Percentiles rank a stretch among this genome's conserved stretches.
These are phyloP conservation scores for Megalops cyprinoides DNA, from an alignment of 2,797 vertebrate genomes.

Conservation along the genomic window DNA sequence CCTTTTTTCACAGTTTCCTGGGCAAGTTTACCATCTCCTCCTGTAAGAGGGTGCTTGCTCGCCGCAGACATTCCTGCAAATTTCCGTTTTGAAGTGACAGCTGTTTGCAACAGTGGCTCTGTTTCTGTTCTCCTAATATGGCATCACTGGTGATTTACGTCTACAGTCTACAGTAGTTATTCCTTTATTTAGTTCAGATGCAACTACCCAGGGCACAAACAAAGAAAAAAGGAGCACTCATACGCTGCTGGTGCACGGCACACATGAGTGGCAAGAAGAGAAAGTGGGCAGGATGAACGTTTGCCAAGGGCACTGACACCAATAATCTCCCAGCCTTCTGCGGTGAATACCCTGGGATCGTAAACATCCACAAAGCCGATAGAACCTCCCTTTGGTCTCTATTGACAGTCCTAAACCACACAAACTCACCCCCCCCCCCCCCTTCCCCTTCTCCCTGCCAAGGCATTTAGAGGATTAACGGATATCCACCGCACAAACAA, in stretches of 20 bases:
- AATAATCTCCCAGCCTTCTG: constrained; percentile 51
- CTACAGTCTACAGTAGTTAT: constrained; percentile 48
- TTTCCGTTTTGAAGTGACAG: constrained; percentile 30
- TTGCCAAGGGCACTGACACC: constrained; percentile 56
- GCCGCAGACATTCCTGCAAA: constrained; percentile 44
- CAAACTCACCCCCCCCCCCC: too few species aligned
- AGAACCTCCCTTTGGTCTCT: constrained; percentile 42
- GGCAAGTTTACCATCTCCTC: constrained; percentile 58
- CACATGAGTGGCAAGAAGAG: constrained; percentile 38
- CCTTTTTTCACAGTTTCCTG: constrained; percentile 63
- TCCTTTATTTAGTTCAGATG: constrained; percentile 59
- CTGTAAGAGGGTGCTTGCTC: constrained; percentile 43
- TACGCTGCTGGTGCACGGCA: constrained; percentile 52
- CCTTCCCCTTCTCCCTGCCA: background rate
- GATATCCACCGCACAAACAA: constrained; percentile 3
- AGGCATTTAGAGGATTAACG: constrained; percentile 12
- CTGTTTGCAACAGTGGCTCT: too few species aligned
- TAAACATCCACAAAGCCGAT: constrained; percentile 43
- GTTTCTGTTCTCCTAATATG: constrained; percentile 13
- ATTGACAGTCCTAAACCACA: constrained; percentile 8
- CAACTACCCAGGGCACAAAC: constrained; percentile 57
- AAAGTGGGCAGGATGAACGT: constrained; percentile 55
- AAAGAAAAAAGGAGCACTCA: constrained; percentile 39
- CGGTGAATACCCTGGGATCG: constrained; percentile 53
- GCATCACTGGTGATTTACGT: constrained; percentile 32